These are phyloP conservation scores for Lysiphlebus fabarum DNA, from an alignment of 1,140 invertebrate genomes.

Conservation along the genomic window DNA sequence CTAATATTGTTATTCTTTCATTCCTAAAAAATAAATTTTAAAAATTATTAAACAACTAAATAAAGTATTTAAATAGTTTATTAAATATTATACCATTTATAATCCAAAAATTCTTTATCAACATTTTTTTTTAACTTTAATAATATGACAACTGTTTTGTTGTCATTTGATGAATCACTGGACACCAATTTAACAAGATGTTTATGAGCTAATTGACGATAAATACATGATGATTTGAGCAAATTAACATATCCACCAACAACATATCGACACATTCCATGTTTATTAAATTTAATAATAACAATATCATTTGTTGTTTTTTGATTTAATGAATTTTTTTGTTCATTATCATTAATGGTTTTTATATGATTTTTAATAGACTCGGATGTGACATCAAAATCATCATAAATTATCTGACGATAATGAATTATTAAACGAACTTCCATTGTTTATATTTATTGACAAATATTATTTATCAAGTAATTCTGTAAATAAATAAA, in stretches of 20 bases:
- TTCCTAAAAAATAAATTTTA: conserved; percentile 40
- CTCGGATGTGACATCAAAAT: conserved; percentile 24
- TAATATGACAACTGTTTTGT: conserved; percentile 29
- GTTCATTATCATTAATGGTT: background rate
- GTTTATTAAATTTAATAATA: conserved; percentile 30
- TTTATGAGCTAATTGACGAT: conserved; percentile 33
- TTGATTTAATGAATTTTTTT: background rate
- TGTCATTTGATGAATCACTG: background rate
- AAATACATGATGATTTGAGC: conserved; percentile 34
- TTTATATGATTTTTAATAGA: conserved; percentile 20
- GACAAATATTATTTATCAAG: too few relatives aligned
- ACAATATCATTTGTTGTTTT: conserved; percentile 18
- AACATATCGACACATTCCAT: conserved; percentile 41
- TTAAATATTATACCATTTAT: conserved; percentile 58
- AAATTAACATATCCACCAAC: conserved; percentile 36
- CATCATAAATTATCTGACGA: conserved; percentile 29
- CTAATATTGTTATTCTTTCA: conserved; percentile 46
- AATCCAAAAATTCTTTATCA: conserved; percentile 64
- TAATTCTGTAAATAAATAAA: too few relatives aligned
- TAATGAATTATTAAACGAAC: conserved; percentile 29
- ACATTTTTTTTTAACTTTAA: conserved; percentile 48
- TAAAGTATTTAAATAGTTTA: conserved; percentile 16
- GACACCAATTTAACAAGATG: conserved; percentile 24
- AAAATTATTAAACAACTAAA: conserved; percentile 6
- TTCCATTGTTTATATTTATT: conserved; percentile 27